phyloP scores from a whole-genome alignment of 2,888 invertebrate genomes.

The Phaonia tiefii region DNA sequence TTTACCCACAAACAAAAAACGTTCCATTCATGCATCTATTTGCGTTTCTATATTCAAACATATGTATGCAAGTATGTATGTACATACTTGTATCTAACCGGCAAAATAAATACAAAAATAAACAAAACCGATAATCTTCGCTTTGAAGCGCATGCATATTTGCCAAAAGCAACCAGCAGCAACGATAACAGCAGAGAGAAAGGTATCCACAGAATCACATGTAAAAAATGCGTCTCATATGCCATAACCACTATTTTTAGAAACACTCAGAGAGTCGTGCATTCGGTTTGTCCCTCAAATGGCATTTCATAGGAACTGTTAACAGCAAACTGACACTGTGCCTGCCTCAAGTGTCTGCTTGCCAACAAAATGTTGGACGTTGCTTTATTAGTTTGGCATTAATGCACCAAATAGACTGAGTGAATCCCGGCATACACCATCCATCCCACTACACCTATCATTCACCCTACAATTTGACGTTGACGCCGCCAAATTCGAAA shows the following conservation, averaged over 20 bases:
- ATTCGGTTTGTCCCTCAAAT: neutral
- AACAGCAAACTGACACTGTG: neutral
- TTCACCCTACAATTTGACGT: neutral
- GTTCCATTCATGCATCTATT: no score
- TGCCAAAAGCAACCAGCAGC: neutral
- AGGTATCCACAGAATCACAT: slow-evolving; percentile 18
- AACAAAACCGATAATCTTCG: slow-evolving; percentile 1
- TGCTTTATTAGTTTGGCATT: slow-evolving; percentile 9
- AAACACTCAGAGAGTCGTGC: neutral
- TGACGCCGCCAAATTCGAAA: neutral
- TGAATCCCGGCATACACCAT: no score
- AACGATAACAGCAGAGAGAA: slow-evolving; percentile 1
- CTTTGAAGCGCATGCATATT: slow-evolving; percentile 9
- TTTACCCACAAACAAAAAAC: no score
- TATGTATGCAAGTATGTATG: neutral
- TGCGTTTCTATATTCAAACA: neutral
- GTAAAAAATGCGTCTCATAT: slow-evolving; percentile 20
- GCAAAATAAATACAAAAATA: slow-evolving; percentile 4
- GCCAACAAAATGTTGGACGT: slow-evolving; percentile 26
- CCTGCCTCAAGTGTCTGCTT: neutral
- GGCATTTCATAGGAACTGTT: neutral
- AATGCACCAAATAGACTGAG: no score
- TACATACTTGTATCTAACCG: slow-evolving; percentile 8
- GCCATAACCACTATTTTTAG: slow-evolving; percentile 26
- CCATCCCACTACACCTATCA: neutral